phyloP scores from a whole-genome alignment of 2,113 vertebrate genomes.

The Eubucco bourcierii region DNA sequence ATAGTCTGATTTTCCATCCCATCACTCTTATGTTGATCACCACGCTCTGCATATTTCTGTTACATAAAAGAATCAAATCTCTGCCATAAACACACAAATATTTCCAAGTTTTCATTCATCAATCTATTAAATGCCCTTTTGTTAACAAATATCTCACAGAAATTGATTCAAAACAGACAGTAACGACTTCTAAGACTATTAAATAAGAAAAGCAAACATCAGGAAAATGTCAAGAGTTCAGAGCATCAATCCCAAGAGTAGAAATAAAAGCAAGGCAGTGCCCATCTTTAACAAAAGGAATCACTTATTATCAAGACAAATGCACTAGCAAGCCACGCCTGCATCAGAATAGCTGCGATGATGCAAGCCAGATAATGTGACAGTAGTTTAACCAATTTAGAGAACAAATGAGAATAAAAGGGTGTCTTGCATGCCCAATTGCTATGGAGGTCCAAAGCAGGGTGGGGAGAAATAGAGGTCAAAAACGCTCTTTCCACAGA shows the following conservation, averaged over 20 bases:
- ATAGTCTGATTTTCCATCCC: not conserved
- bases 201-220: not conserved
- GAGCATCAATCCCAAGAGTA: slow-evolving; percentile 17
- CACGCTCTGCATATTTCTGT: not conserved
- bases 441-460: not conserved
- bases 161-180: not conserved
- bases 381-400: slow-evolving; percentile 59
- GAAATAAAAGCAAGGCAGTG: slow-evolving; percentile 14
- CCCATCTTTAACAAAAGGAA: slow-evolving; percentile 56
- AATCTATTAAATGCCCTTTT: not conserved
- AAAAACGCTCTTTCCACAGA: slow-evolving; percentile 9
- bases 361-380: slow-evolving; percentile 47
- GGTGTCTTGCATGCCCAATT: not conserved
- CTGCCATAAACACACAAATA: not conserved
- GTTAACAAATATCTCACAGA: not conserved
- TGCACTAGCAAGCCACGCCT: slow-evolving; percentile 51
- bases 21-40: not conserved
- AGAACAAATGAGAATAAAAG: slow-evolving; percentile 66
- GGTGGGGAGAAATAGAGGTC: not conserved
- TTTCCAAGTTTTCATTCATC: not conserved
- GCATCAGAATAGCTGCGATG: slow-evolving; percentile 20
- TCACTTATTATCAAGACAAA: slow-evolving; percentile 50
- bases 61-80: not conserved
- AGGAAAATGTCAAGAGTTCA: slow-evolving; percentile 21
- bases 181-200: slow-evolving; percentile 37